Evolutionary conservation across 1,140 invertebrate species (phyloP), one percentile per base, ranked within the genome.

Genomic region (Drosophila grimshawi): DNA sequence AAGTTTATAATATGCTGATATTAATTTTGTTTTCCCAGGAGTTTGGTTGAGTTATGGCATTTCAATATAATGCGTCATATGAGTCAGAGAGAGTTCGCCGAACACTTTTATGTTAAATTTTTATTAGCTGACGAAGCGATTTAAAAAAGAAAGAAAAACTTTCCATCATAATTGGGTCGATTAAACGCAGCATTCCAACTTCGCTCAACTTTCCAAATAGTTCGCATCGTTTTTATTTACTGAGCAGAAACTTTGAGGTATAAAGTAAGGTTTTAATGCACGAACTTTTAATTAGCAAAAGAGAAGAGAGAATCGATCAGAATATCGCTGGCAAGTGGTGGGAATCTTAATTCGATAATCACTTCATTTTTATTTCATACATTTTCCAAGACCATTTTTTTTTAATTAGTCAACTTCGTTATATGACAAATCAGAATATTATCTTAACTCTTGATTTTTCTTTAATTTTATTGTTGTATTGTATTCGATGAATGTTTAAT

Each of bases 81-180:
- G 79, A 81, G 82, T 43, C 76, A 19, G 41, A 55, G 45, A 52
- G 72, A 76, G 46, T 75, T 37, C 30, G 5, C 11, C 3, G 39
- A 60, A 63, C 43, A 76, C 66, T 69, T 83, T 76, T 83, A 74
- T 80, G 69, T 83, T 81, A 41, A 75, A 80, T 81, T 72, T 60
- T 80, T 78, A 78, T 77, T 70, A 74, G 76, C 73, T 63, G 66
- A 68, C 69, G 70, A 70, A 68, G 76, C 69, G 35, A 10, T 67
- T n/a, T 37, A 69, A 81, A 71, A 37, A 33, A 43, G 19, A 10
- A 49, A 10, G 11, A 56, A 56, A 71, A 88, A 76, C 65, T 83
- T 77, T 57, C 39, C 80, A 43, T 62, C 64, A 88, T 88, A 88
- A 86, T 86, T 86, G 80, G 83, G 61, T 82, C 76, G 83, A 86